Percentiles rank a stretch among this genome's conserved stretches.
Conservation (phyloP, 1,140 invertebrate species). For the Ostrea denselamellosa region DNA sequence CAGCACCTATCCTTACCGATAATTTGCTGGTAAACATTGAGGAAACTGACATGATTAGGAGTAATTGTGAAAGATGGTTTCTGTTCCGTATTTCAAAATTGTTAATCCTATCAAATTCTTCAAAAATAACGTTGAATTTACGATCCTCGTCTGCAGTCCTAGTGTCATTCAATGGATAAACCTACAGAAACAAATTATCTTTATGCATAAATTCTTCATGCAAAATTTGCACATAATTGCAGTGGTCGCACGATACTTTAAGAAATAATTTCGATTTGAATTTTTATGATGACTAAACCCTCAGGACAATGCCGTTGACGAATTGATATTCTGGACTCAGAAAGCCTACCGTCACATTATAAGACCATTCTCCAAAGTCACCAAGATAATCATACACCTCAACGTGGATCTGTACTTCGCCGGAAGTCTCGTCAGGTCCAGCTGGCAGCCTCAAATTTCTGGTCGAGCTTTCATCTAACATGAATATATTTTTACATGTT, state of each 20-base stretch:
- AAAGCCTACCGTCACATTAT: background rate
- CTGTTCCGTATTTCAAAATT: background rate
- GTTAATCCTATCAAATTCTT: background rate
- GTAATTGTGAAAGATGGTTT: background rate
- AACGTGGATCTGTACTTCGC: background rate
- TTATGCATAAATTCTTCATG: no score
- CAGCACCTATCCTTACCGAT: background rate
- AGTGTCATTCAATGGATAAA: slow-evolving; percentile 16
- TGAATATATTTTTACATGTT: background rate
- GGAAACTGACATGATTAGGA: background rate
- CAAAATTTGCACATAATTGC: background rate
- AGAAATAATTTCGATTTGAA: no score
- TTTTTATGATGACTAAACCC: no score
- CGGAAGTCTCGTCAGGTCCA: background rate
- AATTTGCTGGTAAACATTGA: background rate
- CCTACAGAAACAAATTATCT: background rate
- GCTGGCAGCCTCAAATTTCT: slow-evolving; percentile 1
- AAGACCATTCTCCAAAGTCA: background rate
- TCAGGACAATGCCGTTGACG: no score
- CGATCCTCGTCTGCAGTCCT: background rate
- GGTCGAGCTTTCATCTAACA: background rate
- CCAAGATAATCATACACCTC: background rate
- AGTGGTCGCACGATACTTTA: no score
- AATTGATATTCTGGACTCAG: background rate
- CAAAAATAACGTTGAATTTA: background rate